Evolutionary conservation across 2,113 vertebrate genomes (phyloP).

Genomic region (Nanorana parkeri): DNA sequence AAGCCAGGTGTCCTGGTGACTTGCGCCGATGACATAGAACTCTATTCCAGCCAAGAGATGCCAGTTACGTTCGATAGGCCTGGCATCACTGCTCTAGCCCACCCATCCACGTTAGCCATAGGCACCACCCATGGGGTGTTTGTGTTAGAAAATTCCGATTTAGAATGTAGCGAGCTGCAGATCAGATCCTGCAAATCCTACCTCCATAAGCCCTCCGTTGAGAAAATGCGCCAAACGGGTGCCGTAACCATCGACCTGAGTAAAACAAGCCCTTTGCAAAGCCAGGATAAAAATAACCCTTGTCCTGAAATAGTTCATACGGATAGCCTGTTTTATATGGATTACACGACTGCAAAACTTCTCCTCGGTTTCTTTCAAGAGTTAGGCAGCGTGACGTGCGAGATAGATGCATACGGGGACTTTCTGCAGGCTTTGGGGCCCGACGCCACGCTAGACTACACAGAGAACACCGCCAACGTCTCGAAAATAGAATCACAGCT

Average conservation of each 20-base stretch:
- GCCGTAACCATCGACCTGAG: slow-evolving; percentile 71
- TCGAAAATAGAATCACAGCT: slow-evolving; percentile 70
- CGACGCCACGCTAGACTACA: slow-evolving; percentile 78
- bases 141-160: slow-evolving; percentile 74
- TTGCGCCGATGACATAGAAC: slow-evolving; percentile 91
- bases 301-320: slow-evolving; percentile 83
- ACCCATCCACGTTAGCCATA: slow-evolving; percentile 81
- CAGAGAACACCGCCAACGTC: slow-evolving; percentile 69
- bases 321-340: slow-evolving; percentile 90
- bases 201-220: slow-evolving; percentile 88
- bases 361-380: slow-evolving; percentile 79
- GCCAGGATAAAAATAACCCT: fast-evolving
- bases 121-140: slow-evolving; percentile 93
- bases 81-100: slow-evolving; percentile 90
- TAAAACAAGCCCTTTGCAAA: neutral
- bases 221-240: slow-evolving; percentile 73
- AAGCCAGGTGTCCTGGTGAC: slow-evolving; percentile 86
- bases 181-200: slow-evolving; percentile 76
- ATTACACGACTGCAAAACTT: slow-evolving; percentile 70
- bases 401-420: slow-evolving; percentile 94
- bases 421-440: slow-evolving; percentile 90
- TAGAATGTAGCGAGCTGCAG: slow-evolving; percentile 68
- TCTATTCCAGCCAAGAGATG: slow-evolving; percentile 76
- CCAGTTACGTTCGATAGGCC: slow-evolving; percentile 77
- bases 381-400: slow-evolving; percentile 76